A percentile compares a stretch with the other conserved stretches of the same genome.
Conservation (phyloP, 2,888 invertebrate genomes). For the Leucoma salicis region DNA sequence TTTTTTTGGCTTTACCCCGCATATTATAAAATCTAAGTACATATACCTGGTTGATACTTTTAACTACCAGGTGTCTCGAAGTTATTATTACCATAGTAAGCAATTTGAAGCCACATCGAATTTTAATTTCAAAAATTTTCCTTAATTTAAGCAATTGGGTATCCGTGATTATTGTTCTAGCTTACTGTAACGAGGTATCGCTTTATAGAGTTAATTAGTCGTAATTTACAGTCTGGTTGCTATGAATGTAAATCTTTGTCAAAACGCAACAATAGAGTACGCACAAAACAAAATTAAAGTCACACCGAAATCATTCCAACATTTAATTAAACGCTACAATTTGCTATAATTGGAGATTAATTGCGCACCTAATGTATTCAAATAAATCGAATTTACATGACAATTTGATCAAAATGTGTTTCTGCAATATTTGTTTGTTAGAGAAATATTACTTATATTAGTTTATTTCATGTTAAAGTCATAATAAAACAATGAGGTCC, state of each 20-base stretch:
- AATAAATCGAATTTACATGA: constrained; percentile 59
- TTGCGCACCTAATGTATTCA: constrained; percentile 49
- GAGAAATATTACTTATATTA: no score
- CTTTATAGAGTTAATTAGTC: constrained; percentile 41
- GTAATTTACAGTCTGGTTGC: constrained; percentile 46
- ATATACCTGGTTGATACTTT: no score
- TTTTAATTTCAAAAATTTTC: no score
- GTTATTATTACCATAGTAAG: no score
- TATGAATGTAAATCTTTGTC: constrained; percentile 48
- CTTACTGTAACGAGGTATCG: constrained; percentile 30
- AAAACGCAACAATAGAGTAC: constrained; percentile 51
- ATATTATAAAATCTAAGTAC: no score
- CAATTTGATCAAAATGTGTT: constrained; percentile 45
- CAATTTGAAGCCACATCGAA: no score
- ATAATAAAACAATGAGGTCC: no score
- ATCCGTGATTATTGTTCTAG: constrained; percentile 20
- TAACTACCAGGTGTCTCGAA: no score
- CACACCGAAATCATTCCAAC: constrained; percentile 50
- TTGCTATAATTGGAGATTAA: constrained; percentile 62
- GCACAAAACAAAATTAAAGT: constrained; percentile 59
- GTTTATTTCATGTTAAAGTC: no score
- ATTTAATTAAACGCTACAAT: constrained; percentile 62
- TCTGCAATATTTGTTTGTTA: not conserved
- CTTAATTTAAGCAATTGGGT: constrained; percentile 2
- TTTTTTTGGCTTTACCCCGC: no score